These are phyloP conservation scores for Ostrea denselamellosa DNA, from an alignment of 1,140 invertebrate species.

Conservation along the genomic window DNA sequence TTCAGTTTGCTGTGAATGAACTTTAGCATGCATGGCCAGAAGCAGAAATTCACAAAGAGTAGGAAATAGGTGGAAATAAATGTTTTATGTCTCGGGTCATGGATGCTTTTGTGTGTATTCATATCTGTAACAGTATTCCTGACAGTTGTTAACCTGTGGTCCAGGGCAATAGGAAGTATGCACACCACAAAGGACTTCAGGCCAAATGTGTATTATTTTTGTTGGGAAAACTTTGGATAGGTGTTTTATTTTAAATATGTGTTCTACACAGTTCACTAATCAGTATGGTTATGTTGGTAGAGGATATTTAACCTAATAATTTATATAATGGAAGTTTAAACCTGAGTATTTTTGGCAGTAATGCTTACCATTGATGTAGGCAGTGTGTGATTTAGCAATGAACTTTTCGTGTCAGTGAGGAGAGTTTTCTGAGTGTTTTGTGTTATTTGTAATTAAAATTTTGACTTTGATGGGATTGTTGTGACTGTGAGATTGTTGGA, in stretches of 20 bases:
- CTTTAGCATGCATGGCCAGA: background rate
- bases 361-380: background rate
- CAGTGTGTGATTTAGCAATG: slow-evolving; percentile 4
- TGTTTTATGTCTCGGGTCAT: background rate
- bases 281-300: background rate
- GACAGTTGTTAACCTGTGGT: background rate
- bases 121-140: background rate
- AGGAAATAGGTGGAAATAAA: background rate
- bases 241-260: background rate
- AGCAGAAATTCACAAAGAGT: background rate
- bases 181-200: background rate
- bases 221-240: background rate
- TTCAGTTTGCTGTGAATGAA: background rate
- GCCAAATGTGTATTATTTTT: background rate
- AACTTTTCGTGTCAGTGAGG: background rate
- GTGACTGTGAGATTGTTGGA: no score
- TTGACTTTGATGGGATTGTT: no score
- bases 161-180: background rate
- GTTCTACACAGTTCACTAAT: slow-evolving; percentile 4
- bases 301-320: slow-evolving; percentile 21
- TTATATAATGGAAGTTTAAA: slow-evolving; percentile 23
- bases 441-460: no score
- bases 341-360: background rate
- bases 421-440: background rate
- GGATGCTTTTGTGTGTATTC: background rate